Base-by-base conservation (phyloP, 1,140 invertebrate genomes). In the Drusus annulatus region DNA sequence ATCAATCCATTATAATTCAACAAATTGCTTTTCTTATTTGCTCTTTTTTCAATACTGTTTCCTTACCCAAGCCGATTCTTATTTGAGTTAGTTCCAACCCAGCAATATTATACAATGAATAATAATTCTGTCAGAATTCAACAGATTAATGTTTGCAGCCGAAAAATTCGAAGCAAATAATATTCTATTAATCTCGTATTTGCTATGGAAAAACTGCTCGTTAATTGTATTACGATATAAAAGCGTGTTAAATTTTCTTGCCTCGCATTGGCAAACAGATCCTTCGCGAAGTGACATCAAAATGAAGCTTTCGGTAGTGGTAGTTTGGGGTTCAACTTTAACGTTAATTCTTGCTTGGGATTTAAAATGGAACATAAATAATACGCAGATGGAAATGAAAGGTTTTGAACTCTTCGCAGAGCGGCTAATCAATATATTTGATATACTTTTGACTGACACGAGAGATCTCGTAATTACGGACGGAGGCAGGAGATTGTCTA, bases 401-500 rank as follows among this genome's bases (percentile, higher is more conserved):
- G 62, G 28, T 16, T 65, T 16, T 16, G 25, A 65, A 65, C 10
- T 65, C 21, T 65, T 65, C 62, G 15, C 62, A 4, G 21, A 25
- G 5, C 28, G 62, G 16, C 23, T 65, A 16, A 65, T 28, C 13
- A 16, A 65, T 28, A 36, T 77, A 5, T 77, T 25, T 77, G 76
- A 77, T 63, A 19, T 23, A 51, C 31, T 51, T 68, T 25, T 77
- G 8, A 51, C 16, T n/a, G 23, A 77, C 1, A 68, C 8, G 21
- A 77, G 76, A 77, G 76, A 77, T 65, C 13, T 77, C 16, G 16
- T 71, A 3, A 58, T 78, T 7, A 54, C 51, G 16, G 31, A 68
- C 17, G 76, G 63, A 51, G 76, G 65, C n/a, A 51, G 52, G n/a
- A 56, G 31, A 21, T 15, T 56, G 16, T 28, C 50, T 13, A 63